A percentile compares a stretch with the other conserved stretches of the same genome.
Evolutionary conservation across 2,888 invertebrate genomes (phyloP).

Genomic region (Ennomos fuscantarius): DNA sequence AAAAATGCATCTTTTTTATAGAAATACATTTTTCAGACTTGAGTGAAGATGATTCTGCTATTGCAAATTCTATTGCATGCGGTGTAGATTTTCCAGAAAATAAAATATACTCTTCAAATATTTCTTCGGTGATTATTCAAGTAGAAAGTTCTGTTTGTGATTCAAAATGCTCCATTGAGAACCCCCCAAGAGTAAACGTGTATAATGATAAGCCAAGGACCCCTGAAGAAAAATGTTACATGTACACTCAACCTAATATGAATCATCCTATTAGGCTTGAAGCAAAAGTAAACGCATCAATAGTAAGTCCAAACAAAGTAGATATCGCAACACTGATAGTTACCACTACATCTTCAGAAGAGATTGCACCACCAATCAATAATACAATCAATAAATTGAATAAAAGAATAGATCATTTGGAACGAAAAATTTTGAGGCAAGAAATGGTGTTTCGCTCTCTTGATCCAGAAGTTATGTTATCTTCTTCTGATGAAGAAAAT

Average conservation of each 20-base stretch:
- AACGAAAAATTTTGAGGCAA: constrained; percentile 68
- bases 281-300: constrained; percentile 50
- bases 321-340: constrained; percentile 64
- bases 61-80: constrained; percentile 51
- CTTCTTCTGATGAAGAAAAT: constrained; percentile 70
- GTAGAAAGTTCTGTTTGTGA: constrained; percentile 48
- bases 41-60: constrained; percentile 55
- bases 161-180: constrained; percentile 53
- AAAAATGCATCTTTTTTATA: background rate
- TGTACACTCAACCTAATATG: constrained; percentile 65
- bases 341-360: constrained; percentile 60
- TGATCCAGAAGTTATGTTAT: constrained; percentile 61
- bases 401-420: constrained; percentile 67
- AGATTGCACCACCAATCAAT: constrained; percentile 45
- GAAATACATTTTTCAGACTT: constrained; percentile 48
- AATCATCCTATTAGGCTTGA: constrained; percentile 61
- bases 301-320: constrained; percentile 53
- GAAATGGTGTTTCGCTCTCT: constrained; percentile 73
- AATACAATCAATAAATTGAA: constrained; percentile 56
- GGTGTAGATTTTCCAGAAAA: constrained; percentile 46
- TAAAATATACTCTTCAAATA: constrained; percentile 47
- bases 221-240: constrained; percentile 64
- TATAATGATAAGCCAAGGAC: constrained; percentile 53
- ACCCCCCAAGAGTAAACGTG: constrained; percentile 43
- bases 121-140: constrained; percentile 51